phyloP scores from a whole-genome alignment of 53 echinoderm and acorn worm species.

The Stichopus horrens region DNA sequence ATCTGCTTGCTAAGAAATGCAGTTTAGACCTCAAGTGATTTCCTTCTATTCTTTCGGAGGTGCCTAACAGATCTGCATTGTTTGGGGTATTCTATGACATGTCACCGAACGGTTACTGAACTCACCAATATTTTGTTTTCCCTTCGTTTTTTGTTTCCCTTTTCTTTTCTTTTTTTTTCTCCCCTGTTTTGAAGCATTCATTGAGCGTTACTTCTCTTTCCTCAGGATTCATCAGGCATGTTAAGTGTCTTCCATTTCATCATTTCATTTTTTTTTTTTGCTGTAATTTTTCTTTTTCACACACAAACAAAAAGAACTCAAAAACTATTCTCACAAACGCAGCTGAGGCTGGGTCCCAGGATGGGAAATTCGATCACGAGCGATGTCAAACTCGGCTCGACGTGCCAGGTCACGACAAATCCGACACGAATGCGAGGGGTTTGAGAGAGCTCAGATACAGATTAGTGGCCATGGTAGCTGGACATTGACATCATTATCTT shows the following conservation, averaged over 20 bases:
- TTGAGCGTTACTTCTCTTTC: not conserved
- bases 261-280: not conserved
- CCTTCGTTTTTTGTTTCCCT: no score
- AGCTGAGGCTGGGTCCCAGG: conserved; percentile 30
- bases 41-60: not conserved
- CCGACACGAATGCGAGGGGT: no score
- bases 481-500: no score
- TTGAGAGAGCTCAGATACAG: no score
- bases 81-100: not conserved
- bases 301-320: not conserved
- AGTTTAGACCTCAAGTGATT: conserved; percentile 5
- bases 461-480: no score
- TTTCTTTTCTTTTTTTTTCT: no score
- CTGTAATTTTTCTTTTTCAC: not conserved
- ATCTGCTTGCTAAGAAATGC: not conserved
- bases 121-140: not conserved
- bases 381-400: not conserved
- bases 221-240: not conserved
- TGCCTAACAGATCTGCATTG: not conserved
- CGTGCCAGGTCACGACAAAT: not conserved
- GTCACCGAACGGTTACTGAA: conserved; percentile 38
- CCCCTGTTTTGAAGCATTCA: not conserved
- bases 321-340: not conserved
- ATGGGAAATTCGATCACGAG: conserved; percentile 11
- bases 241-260: not conserved